Percentiles rank a stretch among this genome's conserved stretches.
phyloP scores from a whole-genome alignment of 2,797 vertebrate species.

The Crocodylus rhombifer region DNA sequence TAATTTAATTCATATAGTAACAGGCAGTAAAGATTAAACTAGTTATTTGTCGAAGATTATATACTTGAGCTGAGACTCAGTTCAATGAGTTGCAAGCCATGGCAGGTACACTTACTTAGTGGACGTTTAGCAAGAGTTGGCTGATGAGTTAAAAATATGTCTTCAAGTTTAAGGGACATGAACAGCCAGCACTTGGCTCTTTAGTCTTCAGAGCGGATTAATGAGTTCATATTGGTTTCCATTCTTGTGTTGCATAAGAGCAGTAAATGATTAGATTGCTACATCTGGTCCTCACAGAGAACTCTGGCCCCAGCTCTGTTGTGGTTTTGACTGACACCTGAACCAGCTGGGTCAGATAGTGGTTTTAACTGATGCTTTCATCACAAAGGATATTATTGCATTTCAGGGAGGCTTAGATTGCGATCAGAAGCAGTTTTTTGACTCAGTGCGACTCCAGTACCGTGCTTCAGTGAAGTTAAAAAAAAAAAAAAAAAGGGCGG shows the following conservation, averaged over 20 bases:
- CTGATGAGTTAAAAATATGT: not conserved
- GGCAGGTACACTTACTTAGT: not conserved
- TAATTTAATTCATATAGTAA: not conserved
- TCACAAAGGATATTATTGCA: not conserved
- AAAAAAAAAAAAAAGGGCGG: not conserved
- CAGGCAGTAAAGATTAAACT: not conserved
- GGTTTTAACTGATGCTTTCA: not conserved
- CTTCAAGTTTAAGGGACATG: not conserved
- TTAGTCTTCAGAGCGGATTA: not conserved
- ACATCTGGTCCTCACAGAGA: not conserved
- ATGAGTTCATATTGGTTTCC: not conserved
- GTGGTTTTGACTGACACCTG: not conserved
- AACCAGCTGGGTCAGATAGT: not conserved
- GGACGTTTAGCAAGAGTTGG: not conserved
- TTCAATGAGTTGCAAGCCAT: not conserved
- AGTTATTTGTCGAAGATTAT: not conserved
- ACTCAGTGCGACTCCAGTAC: not conserved
- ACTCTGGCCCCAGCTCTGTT: not conserved
- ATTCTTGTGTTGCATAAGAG: not conserved
- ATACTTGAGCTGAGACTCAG: not conserved
- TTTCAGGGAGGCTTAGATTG: not conserved
- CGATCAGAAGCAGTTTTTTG: not conserved
- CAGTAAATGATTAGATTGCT: rapidly evolving
- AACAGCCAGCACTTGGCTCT: not conserved
- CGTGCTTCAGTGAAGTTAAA: not conserved